Base-by-base conservation (phyloP, 2,113 vertebrate genomes). In the Gopherus evgoodei region DNA sequence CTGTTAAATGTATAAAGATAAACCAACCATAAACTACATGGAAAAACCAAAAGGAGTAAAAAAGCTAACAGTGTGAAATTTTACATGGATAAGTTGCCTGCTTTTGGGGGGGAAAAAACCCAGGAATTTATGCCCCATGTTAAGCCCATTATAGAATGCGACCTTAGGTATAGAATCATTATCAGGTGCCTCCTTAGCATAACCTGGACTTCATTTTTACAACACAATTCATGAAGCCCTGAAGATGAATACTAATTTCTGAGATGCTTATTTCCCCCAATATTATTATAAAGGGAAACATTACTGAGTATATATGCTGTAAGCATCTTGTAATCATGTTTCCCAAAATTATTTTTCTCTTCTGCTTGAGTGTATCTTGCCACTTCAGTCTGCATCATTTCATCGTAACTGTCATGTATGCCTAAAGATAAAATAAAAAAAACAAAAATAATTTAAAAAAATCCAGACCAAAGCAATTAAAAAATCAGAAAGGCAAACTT, bases 151-250 rank as follows among this genome's bases (percentile, higher is more conserved):
- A 87, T 83, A 83, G n/a, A 69, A 86, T 91, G 27, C 53, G n/a
- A 21, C 65, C 65, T 69, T 72, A 72, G 21, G 93, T 69, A 31
- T 72, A 86, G 83, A 85, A 86, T 90, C 87, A 76, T 76, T 94
- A 95, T 90, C 84, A 80, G 91, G 35, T 81, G 38, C 54, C 24
- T 94, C 93, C 93, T 84, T 50, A 80, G 16, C 6, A 4, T 4
- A 76, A 84, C 69, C 87, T 91, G 83, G 90, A 86, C 88, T 96
- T 93, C 47, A 56, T 84, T 96, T 95, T 89, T 88, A 93, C 93
- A 96, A 79, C 29, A 72, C 42, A 10, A 3, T 90, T 95, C 86
- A 87, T 2, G 0, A 76, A 89, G 88, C 84, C 35, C 24, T 79
- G 88, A n/a, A 93, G 86, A 90, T 96, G 88, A 92, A 57, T 59